Conservation (phyloP, 2,113 vertebrate genomes). For the Chroicocephalus ridibundus region DNA sequence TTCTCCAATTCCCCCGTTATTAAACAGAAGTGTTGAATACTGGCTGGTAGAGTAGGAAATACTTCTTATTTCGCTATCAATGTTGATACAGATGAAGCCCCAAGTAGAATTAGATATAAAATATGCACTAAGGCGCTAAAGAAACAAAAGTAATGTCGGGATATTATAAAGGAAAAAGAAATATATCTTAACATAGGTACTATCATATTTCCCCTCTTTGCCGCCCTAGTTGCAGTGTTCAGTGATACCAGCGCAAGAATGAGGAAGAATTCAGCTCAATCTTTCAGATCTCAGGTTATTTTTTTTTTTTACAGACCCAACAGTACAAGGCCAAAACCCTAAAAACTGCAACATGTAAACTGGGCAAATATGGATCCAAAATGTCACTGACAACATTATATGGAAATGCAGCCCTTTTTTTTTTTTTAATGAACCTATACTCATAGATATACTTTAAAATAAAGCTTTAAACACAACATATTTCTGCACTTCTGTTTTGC, state of each 20-base stretch:
- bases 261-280: neutral
- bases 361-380: neutral
- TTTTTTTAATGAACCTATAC: neutral
- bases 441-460: neutral
- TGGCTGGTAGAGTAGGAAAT: neutral
- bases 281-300: neutral
- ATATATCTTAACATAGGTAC: neutral
- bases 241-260: neutral
- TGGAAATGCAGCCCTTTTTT: neutral
- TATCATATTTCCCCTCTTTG: neutral
- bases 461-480: neutral
- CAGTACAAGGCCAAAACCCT: neutral
- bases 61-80: neutral
- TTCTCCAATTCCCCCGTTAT: neutral
- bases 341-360: accelerated
- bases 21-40: neutral
- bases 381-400: neutral
- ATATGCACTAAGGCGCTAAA: neutral
- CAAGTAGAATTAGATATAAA: neutral
- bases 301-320: neutral
- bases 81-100: neutral
- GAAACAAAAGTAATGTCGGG: neutral
- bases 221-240: neutral
- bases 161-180: neutral
- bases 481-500: neutral